Conservation (phyloP, 2,888 invertebrate genomes). For the Sphecodes monilicornis region DNA sequence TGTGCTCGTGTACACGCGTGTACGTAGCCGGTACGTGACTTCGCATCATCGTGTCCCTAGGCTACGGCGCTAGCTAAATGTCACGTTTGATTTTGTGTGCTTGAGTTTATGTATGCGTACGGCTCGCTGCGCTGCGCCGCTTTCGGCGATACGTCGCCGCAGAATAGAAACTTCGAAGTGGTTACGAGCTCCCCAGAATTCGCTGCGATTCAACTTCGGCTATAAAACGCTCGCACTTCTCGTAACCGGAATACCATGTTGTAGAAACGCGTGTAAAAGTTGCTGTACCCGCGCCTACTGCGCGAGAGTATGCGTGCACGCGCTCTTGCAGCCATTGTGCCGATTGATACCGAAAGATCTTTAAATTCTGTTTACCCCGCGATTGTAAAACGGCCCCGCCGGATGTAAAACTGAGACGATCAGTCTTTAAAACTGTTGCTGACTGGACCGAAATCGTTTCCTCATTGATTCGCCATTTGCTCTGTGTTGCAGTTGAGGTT, state of each 20-base stretch:
- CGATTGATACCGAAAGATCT: neutral
- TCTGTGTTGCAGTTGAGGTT: neutral
- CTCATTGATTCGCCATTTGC: neutral
- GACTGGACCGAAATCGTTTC: neutral
- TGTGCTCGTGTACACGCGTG: neutral
- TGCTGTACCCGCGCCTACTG: neutral
- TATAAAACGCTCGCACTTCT: constrained; percentile 17
- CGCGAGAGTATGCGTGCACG: neutral
- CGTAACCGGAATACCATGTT: neutral
- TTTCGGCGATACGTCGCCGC: constrained; percentile 19
- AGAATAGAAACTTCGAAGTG: constrained; percentile 19
- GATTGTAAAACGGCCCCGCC: neutral
- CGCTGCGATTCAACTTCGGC: constrained; percentile 9
- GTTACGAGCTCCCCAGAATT: constrained; percentile 17
- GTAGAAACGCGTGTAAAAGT: neutral
- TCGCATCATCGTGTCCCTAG: constrained; percentile 16
- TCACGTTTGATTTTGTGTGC: constrained; percentile 38
- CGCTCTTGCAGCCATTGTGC: neutral
- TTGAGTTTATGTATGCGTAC: constrained; percentile 1
- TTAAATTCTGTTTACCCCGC: neutral
- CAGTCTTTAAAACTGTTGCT: neutral
- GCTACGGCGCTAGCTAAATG: constrained; percentile 41
- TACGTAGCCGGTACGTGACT: constrained; percentile 17
- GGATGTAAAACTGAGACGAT: neutral
- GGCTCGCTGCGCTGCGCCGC: constrained; percentile 17